These are phyloP conservation scores for Pyrrhosoma nymphula DNA, from an alignment of 2,888 invertebrate genomes.

Conservation along the genomic window DNA sequence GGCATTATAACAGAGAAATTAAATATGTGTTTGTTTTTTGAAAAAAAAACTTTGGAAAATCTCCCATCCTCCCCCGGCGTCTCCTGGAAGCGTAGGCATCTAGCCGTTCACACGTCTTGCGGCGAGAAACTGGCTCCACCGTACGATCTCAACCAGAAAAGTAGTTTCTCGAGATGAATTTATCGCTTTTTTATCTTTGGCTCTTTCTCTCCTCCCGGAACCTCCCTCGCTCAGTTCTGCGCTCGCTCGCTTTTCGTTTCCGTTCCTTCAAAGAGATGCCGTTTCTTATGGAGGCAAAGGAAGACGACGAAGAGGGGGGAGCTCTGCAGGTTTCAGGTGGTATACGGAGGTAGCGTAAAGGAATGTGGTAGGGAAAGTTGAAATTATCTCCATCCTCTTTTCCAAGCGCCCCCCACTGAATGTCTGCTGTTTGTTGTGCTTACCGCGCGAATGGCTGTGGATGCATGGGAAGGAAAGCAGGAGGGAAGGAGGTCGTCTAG, in stretches of 20 bases:
- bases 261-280: neutral
- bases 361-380: neutral
- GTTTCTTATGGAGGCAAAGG: neutral
- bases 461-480: neutral
- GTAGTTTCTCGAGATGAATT: neutral
- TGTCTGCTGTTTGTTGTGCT: slow-evolving; percentile 28
- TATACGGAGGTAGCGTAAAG: neutral
- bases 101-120: neutral
- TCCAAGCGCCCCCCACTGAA: neutral
- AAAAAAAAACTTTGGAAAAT: too few species aligned
- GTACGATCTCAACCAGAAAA: neutral
- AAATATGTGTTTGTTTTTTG: too few species aligned
- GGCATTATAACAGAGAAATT: too few species aligned
- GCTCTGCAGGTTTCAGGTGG: neutral
- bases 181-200: neutral
- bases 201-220: neutral
- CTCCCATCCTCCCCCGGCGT: too few species aligned
- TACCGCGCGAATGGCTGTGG: neutral
- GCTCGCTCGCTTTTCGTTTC: neutral
- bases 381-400: slow-evolving; percentile 37
- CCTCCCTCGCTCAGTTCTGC: neutral
- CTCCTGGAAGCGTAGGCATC: neutral
- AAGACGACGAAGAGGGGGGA: neutral
- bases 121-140: neutral
- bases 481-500: neutral